Conservation (phyloP, 2,888 invertebrate genomes). For the Cremastinae sp. region DNA sequence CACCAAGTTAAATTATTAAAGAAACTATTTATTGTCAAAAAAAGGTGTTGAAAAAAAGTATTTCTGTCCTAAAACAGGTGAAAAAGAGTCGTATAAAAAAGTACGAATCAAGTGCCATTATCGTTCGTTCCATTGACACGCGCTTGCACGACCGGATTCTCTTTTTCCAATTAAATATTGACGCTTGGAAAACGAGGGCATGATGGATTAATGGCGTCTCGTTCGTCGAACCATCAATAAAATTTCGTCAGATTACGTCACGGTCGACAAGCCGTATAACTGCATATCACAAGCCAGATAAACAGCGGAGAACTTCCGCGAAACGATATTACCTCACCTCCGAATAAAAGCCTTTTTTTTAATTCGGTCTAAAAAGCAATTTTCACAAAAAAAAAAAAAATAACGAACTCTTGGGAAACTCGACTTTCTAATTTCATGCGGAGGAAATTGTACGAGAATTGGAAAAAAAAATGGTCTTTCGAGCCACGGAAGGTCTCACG, state of each 20-base stretch:
- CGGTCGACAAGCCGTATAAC: constrained; percentile 18
- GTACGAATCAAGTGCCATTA: background rate
- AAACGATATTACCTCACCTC: background rate
- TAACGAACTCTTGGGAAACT: too few relatives aligned
- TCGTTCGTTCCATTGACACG: constrained; percentile 14
- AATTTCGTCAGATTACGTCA: constrained; percentile 29
- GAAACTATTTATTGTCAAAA: constrained; percentile 76
- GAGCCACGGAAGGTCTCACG: background rate
- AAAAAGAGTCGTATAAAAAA: too few relatives aligned
- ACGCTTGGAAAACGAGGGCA: constrained; percentile 8
- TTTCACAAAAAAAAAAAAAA: too few relatives aligned
- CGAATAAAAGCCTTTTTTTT: too few relatives aligned
- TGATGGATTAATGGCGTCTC: constrained; percentile 26
- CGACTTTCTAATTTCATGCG: too few relatives aligned
- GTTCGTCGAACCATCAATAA: constrained; percentile 38
- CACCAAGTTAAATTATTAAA: constrained; percentile 78
- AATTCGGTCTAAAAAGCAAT: too few relatives aligned
- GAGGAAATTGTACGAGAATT: too few relatives aligned
- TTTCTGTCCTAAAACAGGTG: too few relatives aligned
- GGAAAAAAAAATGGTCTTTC: too few relatives aligned
- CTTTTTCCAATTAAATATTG: constrained; percentile 34
- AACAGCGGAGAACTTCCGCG: background rate
- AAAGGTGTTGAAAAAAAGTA: constrained; percentile 9
- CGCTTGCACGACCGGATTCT: background rate
- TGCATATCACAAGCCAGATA: background rate